phyloP scores from a whole-genome alignment of 2,888 invertebrate genomes.

The Junonia oenone region DNA sequence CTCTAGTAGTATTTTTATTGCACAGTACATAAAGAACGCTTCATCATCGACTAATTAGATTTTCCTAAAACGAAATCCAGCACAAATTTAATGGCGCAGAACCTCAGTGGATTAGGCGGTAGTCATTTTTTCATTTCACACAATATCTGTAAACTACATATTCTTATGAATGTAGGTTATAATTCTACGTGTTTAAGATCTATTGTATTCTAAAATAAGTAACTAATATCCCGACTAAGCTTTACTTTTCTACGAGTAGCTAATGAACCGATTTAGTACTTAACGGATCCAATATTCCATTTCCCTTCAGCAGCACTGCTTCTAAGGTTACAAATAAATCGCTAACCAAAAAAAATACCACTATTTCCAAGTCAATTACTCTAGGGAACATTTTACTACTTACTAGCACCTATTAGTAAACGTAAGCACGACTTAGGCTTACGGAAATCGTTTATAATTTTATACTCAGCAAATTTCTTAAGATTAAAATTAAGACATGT shows the following conservation, averaged over 20 bases:
- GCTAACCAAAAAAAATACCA: conserved; percentile 64
- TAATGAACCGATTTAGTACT: conserved; percentile 48
- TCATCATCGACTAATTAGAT: conserved; percentile 6
- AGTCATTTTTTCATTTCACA: conserved; percentile 24
- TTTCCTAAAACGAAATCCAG: conserved; percentile 9
- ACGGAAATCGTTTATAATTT: conserved; percentile 74
- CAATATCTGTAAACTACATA: conserved; percentile 49
- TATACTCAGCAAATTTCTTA: conserved; percentile 73
- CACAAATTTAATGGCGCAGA: conserved; percentile 27
- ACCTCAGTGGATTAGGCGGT: conserved; percentile 44
- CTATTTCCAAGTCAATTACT: conserved; percentile 91
- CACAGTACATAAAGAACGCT: conserved; percentile 26
- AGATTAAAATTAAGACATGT: conserved; percentile 63
- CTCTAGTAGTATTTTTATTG: conserved; percentile 25
- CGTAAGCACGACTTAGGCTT: conserved; percentile 73
- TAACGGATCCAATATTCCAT: conserved; percentile 40
- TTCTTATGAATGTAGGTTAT: conserved; percentile 77
- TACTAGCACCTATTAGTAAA: conserved; percentile 72
- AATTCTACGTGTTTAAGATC: conserved; percentile 62
- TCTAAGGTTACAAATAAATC: conserved; percentile 38
- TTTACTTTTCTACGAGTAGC: conserved; percentile 72
- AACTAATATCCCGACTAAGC: conserved; percentile 63
- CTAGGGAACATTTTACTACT: conserved; percentile 88
- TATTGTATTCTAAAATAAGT: conserved; percentile 61
- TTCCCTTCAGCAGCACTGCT: conserved; percentile 47